Conservation (phyloP, 2,113 vertebrate species). For the Plecotus auritus region DNA sequence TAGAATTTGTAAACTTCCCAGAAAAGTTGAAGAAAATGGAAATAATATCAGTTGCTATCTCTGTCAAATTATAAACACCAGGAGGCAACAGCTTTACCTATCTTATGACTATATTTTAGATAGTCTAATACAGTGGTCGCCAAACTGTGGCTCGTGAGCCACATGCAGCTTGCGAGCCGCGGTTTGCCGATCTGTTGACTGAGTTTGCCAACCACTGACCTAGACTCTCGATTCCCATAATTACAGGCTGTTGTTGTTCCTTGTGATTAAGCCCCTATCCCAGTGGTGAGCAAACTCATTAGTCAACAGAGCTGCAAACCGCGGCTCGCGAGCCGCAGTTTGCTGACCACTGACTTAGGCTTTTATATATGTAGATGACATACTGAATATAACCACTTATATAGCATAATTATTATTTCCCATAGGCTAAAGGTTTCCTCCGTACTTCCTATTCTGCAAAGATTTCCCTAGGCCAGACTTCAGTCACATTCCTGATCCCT, state of each 20-base stretch:
- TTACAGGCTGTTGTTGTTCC: too few species aligned
- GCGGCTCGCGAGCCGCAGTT: too few species aligned
- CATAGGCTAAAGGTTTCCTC: neutral
- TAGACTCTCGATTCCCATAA: too few species aligned
- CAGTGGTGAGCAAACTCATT: too few species aligned
- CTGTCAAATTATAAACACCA: neutral
- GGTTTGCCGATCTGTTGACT: too few species aligned
- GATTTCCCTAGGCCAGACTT: neutral
- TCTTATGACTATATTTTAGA: neutral
- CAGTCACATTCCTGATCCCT: neutral
- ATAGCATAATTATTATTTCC: neutral
- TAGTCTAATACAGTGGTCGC: neutral
- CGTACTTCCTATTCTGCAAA: constrained; percentile 1
- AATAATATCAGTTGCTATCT: neutral
- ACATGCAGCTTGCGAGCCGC: too few species aligned
- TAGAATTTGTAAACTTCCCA: neutral
- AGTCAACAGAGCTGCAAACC: too few species aligned
- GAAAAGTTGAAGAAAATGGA: neutral
- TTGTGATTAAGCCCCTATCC: too few species aligned
- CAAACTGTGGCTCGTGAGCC: too few species aligned
- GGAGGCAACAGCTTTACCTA: neutral
- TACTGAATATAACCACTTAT: neutral
- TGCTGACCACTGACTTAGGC: too few species aligned
- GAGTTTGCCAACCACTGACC: too few species aligned
- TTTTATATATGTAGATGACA: neutral